Conservation (phyloP, 1,140 invertebrate species). For the Leptopilina boulardi region DNA sequence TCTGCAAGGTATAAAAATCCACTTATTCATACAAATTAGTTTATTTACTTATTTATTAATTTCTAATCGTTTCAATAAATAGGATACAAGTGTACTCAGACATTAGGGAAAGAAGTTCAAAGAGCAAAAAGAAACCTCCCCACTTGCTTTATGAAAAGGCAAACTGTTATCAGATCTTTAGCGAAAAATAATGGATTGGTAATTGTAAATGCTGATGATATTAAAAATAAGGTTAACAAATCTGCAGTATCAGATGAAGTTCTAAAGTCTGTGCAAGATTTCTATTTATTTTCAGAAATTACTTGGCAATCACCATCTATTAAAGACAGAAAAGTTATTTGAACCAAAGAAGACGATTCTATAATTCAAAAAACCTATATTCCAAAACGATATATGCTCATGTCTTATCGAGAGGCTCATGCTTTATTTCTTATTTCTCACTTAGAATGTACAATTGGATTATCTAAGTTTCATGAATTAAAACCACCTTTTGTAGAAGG, state of each 20-base stretch:
- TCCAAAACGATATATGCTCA: neutral
- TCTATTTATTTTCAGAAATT: neutral
- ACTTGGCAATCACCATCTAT: neutral
- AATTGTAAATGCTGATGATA: too few species aligned
- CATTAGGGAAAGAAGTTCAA: neutral
- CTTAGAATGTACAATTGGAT: neutral
- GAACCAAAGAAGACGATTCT: too few species aligned
- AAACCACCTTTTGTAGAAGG: neutral
- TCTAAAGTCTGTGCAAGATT: neutral
- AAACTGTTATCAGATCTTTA: neutral
- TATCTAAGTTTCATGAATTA: neutral
- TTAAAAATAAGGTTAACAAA: neutral
- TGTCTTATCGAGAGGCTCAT: neutral
- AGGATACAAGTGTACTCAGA: neutral
- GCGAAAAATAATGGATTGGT: too few species aligned
- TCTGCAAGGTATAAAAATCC: too few species aligned
- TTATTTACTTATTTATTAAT: too few species aligned
- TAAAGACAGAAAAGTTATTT: neutral
- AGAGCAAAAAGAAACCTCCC: neutral
- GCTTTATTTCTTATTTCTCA: neutral
- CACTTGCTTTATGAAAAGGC: neutral
- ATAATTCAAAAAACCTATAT: too few species aligned
- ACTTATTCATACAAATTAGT: too few species aligned
- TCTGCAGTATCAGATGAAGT: neutral
- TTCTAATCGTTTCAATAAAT: too few species aligned